These are phyloP conservation scores for Galago senegalensis DNA, from an alignment of 2,797 vertebrate genomes.

Conservation along the genomic window DNA sequence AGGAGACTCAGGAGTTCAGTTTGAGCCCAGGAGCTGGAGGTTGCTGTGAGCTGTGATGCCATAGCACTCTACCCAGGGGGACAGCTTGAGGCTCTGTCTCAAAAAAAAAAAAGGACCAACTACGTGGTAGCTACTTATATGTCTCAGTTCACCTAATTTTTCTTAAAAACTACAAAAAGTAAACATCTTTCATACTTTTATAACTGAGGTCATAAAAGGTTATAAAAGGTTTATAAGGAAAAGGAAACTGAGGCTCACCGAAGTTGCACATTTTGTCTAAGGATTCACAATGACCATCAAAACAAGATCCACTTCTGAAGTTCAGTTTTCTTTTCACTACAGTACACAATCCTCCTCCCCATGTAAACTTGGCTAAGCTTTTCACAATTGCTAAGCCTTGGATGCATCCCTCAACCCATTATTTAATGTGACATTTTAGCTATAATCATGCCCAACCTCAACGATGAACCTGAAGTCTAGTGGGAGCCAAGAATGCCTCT, in stretches of 20 bases:
- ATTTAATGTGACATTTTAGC: not conserved
- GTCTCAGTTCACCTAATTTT: constrained; percentile 22
- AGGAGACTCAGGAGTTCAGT: too few species aligned
- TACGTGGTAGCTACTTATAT: not conserved
- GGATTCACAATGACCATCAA: not conserved
- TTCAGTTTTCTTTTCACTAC: not conserved
- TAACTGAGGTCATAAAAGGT: not conserved
- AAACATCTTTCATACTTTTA: not conserved
- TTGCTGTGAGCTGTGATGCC: too few species aligned
- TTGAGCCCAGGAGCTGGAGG: too few species aligned
- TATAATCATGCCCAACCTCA: not conserved
- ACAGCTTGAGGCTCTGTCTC: too few species aligned
- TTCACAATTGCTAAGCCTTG: not conserved
- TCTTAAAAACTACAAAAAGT: not conserved
- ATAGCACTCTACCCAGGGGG: too few species aligned
- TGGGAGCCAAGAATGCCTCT: not conserved
- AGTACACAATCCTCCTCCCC: not conserved
- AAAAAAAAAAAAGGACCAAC: too few species aligned
- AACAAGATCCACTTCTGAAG: not conserved
- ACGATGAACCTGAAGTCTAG: not conserved
- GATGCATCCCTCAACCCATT: not conserved
- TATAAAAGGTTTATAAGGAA: not conserved
- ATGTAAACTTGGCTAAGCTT: not conserved
- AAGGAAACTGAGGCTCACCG: not conserved
- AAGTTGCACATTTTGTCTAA: not conserved